Evolutionary conservation across 2,113 vertebrate genomes (phyloP), one percentile per base, ranked within the genome.

Genomic region (Tamias sibiricus): DNA sequence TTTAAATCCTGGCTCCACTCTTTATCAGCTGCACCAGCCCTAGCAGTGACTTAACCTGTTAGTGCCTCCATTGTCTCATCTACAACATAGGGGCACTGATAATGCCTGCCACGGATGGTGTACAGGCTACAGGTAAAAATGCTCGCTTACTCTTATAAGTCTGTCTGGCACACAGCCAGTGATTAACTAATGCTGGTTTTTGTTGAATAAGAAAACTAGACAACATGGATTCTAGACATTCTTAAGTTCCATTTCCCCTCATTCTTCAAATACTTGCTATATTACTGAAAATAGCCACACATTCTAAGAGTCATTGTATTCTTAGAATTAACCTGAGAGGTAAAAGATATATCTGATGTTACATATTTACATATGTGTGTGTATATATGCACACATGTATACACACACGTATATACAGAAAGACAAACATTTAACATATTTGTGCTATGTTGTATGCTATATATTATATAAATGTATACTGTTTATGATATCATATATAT

Each of bases 231-330:
- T 11, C 28, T 44, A 59, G 42, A 9, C 35, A 93, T 12, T 49
- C 64, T 71, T 35, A 88, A 90, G 52, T 22, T 72, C 40, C 0
- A 49, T 32, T 77, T 75, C 47, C 22, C n/a, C 47, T 89, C 42
- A 74, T 90, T 90, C 68, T 95, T 94, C 35, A 94, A 87, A 71
- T 76, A 68, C 32, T 52, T 77, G 35, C 66, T 19, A 72, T 79
- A 22, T 47, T 19, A 19, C 2, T 90, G 37, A 77, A 86, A 72
- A 75, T 11, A 93, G 8, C 1, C 64, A 90, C 6, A 32, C 1
- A 77, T 59, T 71, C 30, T 57, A 24, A 86, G 6, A 40, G 32
- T 2, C 66, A 62, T n/a, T 86, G 30, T 11, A 93, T 84, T n/a
- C n/a, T n/a, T n/a, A n/a, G n/a, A n/a, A n/a, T n/a, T 93, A 19